Evolutionary conservation across 1,140 invertebrate genomes (phyloP), one percentile per base, ranked within the genome.

Genomic region (Papilio xuthus): DNA sequence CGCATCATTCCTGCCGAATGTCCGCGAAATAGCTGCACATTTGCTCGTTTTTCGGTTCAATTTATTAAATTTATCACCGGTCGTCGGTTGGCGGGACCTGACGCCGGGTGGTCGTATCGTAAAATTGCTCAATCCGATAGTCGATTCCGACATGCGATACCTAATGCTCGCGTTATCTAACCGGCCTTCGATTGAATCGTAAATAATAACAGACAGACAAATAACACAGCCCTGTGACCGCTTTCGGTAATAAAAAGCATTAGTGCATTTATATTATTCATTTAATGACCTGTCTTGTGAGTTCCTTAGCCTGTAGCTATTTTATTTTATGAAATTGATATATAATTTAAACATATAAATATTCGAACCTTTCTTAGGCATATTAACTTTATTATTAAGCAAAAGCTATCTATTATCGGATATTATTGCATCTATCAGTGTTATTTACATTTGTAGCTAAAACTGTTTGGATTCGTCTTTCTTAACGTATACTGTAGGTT

Each of bases 121-220:
- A 73, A 73, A 73, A 73, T 73, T 73, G 69, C 42, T 44, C 71
- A 73, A 73, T 73, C 41, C 71, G 37, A 73, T 73, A 73, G 41
- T 50, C 23, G 20, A 47, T 47, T 73, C 41, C 12, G 71, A 73
- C 23, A 73, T 47, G 37, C 37, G 42, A 73, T 73, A 73, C 71
- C 42, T 50, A 73, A 44, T 26, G 23, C 23, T 2, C 20, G 71
- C 13, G 71, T 44, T 73, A 73, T 73, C 71, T 44, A 73, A 73
- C 41, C 37, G 41, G 41, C 60, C 12, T 67, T 28, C 60, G 42
- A 44, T 73, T 73, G n/a, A 73, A 26, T 73, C 71, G 71, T 73
- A 73, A 73, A 73, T 73, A 44, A 47, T 73, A 73, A 42, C 32
- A 73, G 71, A 28, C 60, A 28, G 23, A 63, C 70, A 72, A 44